Evolutionary conservation across 2,797 vertebrate genomes (phyloP).

Genomic region (Dermochelys coriacea): DNA sequence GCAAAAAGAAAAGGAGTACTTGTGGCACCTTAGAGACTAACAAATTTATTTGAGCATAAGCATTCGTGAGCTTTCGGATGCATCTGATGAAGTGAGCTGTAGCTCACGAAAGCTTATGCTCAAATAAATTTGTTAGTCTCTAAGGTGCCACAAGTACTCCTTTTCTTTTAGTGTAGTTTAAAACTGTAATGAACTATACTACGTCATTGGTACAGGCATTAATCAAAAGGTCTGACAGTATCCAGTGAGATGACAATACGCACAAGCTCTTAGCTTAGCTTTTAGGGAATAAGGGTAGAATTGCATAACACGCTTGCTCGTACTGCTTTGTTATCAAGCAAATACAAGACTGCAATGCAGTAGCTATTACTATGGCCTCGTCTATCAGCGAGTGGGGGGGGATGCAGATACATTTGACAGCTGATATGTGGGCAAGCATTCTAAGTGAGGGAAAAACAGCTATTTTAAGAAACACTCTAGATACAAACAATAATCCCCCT

Average conservation of each 20-base stretch:
- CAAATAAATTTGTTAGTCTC: no score
- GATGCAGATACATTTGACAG: not conserved
- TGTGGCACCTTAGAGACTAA: no score
- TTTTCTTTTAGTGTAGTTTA: no score
- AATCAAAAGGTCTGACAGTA: not conserved
- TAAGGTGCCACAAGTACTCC: no score
- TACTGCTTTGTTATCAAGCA: not conserved
- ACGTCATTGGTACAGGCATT: not conserved
- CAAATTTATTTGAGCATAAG: no score
- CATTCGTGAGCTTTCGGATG: no score
- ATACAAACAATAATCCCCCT: not conserved
- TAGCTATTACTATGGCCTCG: not conserved
- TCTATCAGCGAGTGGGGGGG: not conserved
- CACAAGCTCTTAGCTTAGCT: not conserved
- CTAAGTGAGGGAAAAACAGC: not conserved
- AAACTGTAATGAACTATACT: not conserved
- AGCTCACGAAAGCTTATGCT: no score
- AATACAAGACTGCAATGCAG: not conserved
- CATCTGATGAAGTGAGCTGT: no score
- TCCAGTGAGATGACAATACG: no score
- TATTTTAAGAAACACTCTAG: fast-evolving
- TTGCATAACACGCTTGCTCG: not conserved
- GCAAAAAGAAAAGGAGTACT: no score
- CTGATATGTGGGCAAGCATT: not conserved
- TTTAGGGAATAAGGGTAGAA: not conserved